phyloP scores from a whole-genome alignment of 2,797 vertebrate species.

The Loriculus beryllinus region DNA sequence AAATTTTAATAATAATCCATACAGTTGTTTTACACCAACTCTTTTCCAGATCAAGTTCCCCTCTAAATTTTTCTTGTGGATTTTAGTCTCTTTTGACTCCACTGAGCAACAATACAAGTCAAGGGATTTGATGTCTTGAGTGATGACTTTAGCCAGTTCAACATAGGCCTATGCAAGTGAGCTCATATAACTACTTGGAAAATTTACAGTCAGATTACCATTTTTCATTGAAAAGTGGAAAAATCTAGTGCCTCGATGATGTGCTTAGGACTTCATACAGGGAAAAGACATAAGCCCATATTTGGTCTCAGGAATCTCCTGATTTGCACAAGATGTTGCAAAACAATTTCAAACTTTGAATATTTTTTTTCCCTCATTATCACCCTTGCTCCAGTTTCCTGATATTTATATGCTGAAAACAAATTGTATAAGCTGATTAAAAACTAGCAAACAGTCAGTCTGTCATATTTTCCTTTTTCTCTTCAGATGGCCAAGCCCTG shows the following conservation, averaged over 20 bases:
- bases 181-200: neutral
- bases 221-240: neutral
- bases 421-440: neutral
- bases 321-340: neutral
- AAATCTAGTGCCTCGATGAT: neutral
- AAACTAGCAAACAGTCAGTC: neutral
- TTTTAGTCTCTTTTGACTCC: neutral
- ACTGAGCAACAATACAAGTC: neutral
- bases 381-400: neutral
- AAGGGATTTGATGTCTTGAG: neutral
- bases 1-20: neutral
- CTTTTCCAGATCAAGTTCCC: neutral
- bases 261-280: neutral
- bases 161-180: neutral
- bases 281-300: neutral
- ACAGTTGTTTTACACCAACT: neutral
- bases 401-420: neutral
- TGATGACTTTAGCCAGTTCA: neutral
- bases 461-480: neutral
- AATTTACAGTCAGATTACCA: neutral
- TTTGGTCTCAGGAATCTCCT: neutral
- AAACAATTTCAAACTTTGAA: neutral
- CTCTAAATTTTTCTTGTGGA: neutral
- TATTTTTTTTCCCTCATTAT: neutral
- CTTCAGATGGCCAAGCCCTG: slow-evolving; percentile 28